Evolutionary conservation across 2,113 vertebrate species (phyloP), one percentile per base, ranked within the genome.

Genomic region (Labeo catla): DNA sequence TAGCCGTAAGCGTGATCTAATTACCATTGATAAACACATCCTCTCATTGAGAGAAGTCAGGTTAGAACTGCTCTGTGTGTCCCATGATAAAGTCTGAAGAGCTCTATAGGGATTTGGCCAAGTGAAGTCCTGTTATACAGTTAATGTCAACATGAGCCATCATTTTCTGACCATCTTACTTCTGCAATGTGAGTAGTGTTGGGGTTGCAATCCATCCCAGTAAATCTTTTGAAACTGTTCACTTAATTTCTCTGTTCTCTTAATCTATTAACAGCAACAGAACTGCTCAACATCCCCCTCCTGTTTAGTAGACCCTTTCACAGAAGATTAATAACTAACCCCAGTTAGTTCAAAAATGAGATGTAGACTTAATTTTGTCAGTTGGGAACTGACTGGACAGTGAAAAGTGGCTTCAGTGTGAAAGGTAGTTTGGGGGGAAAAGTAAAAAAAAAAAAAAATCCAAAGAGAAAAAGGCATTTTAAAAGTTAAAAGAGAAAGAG

Each of bases 1-100:
- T 92, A 91, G 89, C 90, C 91, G 88, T 91, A 92, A 90, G 90
- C 90, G 84, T 76, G 76, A 86, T 86, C 90, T 93, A 92, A 93
- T 93, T 93, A 86, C 90, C 45, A 84, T 81, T 77, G 84, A 90
- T 47, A 87, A 91, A 84, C 86, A 91, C 91, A 57, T 12, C 59
- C 68, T 82, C 34, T 23, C 39, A 47, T 15, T 11, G 43, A 76
- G 3, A 76, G 23, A 13, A 52, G n/a, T 52, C 47, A 52, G n/a
- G 5, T 76, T 28, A 76, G 15, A 76, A 28, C 50, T 54, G 13
- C 15, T 54, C 23, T 52, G n/a, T 8, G 34, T 78, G 50, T 57
- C 52, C 34, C 23, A 50, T 52, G 47, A 28, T 76, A 28, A n/a
- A 76, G n/a, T 52, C 74, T 59, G 28, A 57, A 78, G 28, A 16